Base-by-base conservation (phyloP, 2,113 vertebrate genomes). In the Callocephalon fimbriatum region DNA sequence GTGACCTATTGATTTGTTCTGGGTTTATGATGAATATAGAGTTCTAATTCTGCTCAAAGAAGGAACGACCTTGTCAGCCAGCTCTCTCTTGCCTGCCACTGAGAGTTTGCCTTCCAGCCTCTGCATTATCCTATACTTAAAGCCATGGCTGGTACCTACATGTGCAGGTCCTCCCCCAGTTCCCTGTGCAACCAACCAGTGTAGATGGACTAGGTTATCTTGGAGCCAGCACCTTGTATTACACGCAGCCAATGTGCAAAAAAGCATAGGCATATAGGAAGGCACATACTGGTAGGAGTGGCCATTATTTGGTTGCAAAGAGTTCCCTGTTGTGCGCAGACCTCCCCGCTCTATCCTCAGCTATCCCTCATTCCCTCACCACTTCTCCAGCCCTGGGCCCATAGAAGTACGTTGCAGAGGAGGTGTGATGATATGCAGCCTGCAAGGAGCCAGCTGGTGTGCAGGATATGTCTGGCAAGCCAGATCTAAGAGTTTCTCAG, bases 151-250 rank as follows among this genome's bases (percentile, higher is more conserved):
- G 17, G 15, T 45, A 68, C 9, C 4, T 5, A 2, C 29, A 68
- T 2, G 0, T 70, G 54, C 16, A 44, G 29, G 21, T 67, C n/a
- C 5, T 82, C 17, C 31, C 13, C 18, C 21, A 1, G 0, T 67
- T 81, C 27, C 25, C 15, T 35, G 4, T 20, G 12, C 32, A 77
- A 20, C 10, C 29, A 51, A 13, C 26, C 20, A 38, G 17, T 71
- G 12, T 29, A 42, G 23, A 50, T 10, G 17, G 56, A 58, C 21
- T 67, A 15, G 38, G 35, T 37, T 40, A 6, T 79, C 53, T 65
- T 65, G 45, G 22, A 86, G 37, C 21, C 50, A 67, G 27, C 27
- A 53, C 18, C 54, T 81, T 58, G 10, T 58, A 27, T n/a, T 44
- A 16, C 54, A 23, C 40, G 62, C 47, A 83, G 25, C 29, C 79